Evolutionary conservation across 2,113 vertebrate genomes (phyloP).

Genomic region (Danionella cerebrum): DNA sequence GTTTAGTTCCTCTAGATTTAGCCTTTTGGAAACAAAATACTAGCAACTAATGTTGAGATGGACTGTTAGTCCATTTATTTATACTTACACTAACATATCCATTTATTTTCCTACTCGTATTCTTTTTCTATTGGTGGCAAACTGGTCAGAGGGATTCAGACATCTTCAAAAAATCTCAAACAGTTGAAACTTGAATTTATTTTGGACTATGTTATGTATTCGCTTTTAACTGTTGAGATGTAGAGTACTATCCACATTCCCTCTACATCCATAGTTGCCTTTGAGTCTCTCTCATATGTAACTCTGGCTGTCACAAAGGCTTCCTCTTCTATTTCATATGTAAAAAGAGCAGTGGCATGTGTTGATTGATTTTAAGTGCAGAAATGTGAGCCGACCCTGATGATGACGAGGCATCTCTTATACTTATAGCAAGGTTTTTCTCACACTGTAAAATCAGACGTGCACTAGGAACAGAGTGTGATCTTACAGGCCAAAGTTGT

Average conservation of each 20-base stretch:
- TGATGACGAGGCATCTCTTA: constrained; percentile 1
- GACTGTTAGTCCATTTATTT: too few species aligned
- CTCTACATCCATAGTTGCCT: background rate
- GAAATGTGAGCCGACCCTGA: background rate
- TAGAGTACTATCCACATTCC: background rate
- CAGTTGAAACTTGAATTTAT: too few species aligned
- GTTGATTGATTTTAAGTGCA: background rate
- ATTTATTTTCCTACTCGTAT: too few species aligned
- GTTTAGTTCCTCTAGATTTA: too few species aligned
- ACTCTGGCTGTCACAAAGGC: background rate
- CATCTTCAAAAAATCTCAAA: too few species aligned
- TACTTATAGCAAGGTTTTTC: background rate
- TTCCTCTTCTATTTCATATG: background rate
- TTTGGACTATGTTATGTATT: background rate
- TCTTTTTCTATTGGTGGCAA: too few species aligned
- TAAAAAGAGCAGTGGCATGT: background rate
- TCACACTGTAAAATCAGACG: background rate
- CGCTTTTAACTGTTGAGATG: background rate
- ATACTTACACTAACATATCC: too few species aligned
- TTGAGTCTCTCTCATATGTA: background rate
- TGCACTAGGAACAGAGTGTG: background rate
- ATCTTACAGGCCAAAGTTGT: background rate
- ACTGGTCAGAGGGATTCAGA: too few species aligned
- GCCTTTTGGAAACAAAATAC: too few species aligned
- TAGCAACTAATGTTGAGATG: too few species aligned